These are phyloP conservation scores for Argentina silus DNA, from an alignment of 2,797 vertebrate genomes.

Conservation along the genomic window DNA sequence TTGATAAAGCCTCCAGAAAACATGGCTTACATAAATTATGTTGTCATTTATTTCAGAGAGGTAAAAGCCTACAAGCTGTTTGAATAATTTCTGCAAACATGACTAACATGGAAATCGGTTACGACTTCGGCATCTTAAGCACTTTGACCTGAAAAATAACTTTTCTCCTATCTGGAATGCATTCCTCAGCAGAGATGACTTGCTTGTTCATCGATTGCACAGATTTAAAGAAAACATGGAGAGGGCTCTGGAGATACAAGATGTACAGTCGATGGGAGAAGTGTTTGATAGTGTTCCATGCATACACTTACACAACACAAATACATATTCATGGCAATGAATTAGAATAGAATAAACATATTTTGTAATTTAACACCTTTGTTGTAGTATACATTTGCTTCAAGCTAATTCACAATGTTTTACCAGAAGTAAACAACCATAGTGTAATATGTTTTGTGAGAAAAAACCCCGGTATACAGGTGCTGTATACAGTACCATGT, in stretches of 20 bases:
- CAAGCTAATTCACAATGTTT: background rate
- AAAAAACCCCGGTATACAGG: background rate
- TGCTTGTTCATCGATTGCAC: constrained; percentile 39
- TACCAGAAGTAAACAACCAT: background rate
- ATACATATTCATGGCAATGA: constrained; percentile 50
- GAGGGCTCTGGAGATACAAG: constrained; percentile 24
- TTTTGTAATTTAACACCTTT: background rate
- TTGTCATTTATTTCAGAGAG: constrained; percentile 22
- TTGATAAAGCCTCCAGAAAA: constrained; percentile 27
- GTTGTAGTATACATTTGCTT: background rate
- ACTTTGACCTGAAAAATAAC: constrained; percentile 27
- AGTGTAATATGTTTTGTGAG: background rate
- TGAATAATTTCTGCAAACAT: constrained; percentile 48
- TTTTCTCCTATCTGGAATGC: background rate
- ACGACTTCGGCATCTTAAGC: constrained; percentile 19
- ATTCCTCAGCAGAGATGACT: constrained; percentile 15
- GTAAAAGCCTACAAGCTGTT: constrained; percentile 40
- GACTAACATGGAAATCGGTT: constrained; percentile 25
- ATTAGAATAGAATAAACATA: constrained; percentile 25
- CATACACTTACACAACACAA: constrained; percentile 20
- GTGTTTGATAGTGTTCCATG: constrained; percentile 42
- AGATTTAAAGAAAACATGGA: constrained; percentile 35
- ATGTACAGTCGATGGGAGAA: constrained; percentile 33
- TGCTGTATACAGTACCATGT: too few relatives aligned
- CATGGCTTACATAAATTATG: constrained; percentile 37